phyloP scores from a whole-genome alignment of 2,797 vertebrate species.

The Sphaeramia orbicularis region DNA sequence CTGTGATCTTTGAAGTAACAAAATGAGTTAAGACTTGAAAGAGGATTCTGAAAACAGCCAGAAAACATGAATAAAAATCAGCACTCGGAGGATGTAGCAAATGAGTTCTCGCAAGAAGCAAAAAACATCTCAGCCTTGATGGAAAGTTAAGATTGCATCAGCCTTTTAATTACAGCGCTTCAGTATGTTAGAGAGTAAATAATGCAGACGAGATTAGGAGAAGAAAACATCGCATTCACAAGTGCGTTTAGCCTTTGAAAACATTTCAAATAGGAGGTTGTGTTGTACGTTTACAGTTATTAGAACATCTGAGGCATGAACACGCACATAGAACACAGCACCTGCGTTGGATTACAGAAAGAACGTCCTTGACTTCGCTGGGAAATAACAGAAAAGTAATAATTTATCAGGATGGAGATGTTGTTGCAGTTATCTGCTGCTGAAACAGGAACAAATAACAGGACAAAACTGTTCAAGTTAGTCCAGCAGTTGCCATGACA shows the following conservation, averaged over 20 bases:
- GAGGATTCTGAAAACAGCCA: slow-evolving; percentile 48
- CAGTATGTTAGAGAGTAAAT: slow-evolving; percentile 45
- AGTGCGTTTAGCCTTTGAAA: slow-evolving; percentile 28
- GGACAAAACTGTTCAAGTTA: too few species aligned
- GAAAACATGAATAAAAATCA: slow-evolving; percentile 33
- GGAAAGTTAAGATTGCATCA: slow-evolving; percentile 52
- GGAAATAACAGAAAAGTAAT: too few species aligned
- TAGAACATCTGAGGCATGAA: too few species aligned
- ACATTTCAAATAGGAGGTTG: slow-evolving; percentile 16
- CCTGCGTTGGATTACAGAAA: too few species aligned
- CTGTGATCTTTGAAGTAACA: slow-evolving; percentile 47
- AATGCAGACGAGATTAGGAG: slow-evolving; percentile 37
- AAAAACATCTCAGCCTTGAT: slow-evolving; percentile 49
- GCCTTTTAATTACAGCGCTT: slow-evolving; percentile 54
- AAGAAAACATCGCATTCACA: slow-evolving; percentile 34
- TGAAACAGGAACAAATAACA: too few species aligned
- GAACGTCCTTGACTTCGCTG: too few species aligned
- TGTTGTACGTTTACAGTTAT: background rate
- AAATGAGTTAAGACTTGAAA: slow-evolving; percentile 55
- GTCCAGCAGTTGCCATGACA: too few species aligned
- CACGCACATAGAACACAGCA: too few species aligned
- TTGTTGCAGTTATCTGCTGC: too few species aligned
- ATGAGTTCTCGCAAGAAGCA: slow-evolving; percentile 25
- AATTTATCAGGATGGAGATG: too few species aligned
- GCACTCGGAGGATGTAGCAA: slow-evolving; percentile 45